Evolutionary conservation across 2,888 invertebrate genomes (phyloP).

Genomic region (Tipula lateralis): DNA sequence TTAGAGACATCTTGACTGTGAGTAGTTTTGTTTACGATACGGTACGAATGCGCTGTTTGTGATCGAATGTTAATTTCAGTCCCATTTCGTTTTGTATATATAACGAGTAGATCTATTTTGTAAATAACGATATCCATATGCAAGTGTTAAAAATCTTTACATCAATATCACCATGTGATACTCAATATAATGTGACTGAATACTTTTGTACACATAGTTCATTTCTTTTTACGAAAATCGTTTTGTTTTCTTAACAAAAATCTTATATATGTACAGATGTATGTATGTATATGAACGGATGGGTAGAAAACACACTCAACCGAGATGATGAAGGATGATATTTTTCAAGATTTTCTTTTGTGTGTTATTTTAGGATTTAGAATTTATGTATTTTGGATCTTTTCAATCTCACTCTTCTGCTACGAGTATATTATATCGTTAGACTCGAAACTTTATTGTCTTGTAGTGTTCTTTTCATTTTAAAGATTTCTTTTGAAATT

Average conservation of each 20-base stretch:
- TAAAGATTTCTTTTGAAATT: neutral
- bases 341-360: constrained; percentile 6
- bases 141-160: neutral
- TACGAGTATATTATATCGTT: neutral
- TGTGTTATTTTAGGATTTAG: constrained; percentile 24
- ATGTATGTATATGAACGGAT: neutral
- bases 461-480: neutral
- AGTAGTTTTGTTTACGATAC: neutral
- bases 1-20: neutral
- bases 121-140: neutral
- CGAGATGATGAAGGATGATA: constrained; percentile 11
- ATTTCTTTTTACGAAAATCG: neutral
- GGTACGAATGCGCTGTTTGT: neutral
- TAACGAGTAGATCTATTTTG: neutral
- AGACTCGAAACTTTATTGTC: neutral
- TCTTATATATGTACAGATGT: neutral
- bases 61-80: neutral
- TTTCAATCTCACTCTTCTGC: neutral
- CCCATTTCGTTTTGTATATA: neutral
- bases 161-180: constrained; percentile 19
- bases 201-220: neutral
- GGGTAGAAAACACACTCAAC: neutral
- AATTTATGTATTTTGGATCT: neutral
- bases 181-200: neutral
- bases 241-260: neutral